A percentile compares a stretch with the other conserved stretches of the same genome.
Evolutionary conservation across 2,113 vertebrate genomes (phyloP).

Genomic region (Hepsetus odoe): DNA sequence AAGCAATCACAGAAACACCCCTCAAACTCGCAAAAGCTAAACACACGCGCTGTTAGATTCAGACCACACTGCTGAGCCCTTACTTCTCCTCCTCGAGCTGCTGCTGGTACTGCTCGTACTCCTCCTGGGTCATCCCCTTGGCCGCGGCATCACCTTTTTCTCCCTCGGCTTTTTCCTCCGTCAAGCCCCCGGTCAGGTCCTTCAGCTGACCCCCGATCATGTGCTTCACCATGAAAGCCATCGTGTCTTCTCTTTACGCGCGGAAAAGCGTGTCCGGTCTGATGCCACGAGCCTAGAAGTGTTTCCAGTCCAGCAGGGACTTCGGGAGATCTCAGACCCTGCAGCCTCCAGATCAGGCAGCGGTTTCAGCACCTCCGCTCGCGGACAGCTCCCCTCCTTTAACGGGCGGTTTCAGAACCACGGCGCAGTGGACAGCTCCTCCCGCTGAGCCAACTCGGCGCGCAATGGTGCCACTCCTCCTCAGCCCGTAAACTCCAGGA

Average conservation of each 20-base stretch:
- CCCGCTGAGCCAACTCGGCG: background rate
- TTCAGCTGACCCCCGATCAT: slow-evolving; percentile 96
- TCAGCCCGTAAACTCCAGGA: background rate
- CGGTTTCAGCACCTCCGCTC: background rate
- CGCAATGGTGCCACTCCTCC: slow-evolving; percentile 44
- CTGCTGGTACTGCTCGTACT: slow-evolving; percentile 94
- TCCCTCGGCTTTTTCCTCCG: slow-evolving; percentile 87
- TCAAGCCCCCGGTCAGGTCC: slow-evolving; percentile 92
- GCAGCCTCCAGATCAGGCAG: too few species aligned
- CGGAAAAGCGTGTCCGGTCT: background rate
- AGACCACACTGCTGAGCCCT: slow-evolving; percentile 70
- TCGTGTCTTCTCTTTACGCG: slow-evolving; percentile 57
- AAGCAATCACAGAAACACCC: too few species aligned
- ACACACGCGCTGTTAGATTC: background rate
- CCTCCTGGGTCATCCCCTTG: slow-evolving; percentile 94
- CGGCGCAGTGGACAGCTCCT: background rate
- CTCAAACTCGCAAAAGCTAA: background rate
- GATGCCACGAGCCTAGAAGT: too few species aligned
- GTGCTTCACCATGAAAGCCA: slow-evolving; percentile 98
- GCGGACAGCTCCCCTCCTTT: too few species aligned
- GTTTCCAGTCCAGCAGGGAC: too few species aligned
- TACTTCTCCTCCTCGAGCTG: slow-evolving; percentile 98
- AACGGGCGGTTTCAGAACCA: background rate
- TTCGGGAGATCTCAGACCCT: too few species aligned
- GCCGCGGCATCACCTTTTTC: slow-evolving; percentile 88